Base-by-base conservation (phyloP, 2,888 invertebrate genomes). In the Nymphalis urticae region DNA sequence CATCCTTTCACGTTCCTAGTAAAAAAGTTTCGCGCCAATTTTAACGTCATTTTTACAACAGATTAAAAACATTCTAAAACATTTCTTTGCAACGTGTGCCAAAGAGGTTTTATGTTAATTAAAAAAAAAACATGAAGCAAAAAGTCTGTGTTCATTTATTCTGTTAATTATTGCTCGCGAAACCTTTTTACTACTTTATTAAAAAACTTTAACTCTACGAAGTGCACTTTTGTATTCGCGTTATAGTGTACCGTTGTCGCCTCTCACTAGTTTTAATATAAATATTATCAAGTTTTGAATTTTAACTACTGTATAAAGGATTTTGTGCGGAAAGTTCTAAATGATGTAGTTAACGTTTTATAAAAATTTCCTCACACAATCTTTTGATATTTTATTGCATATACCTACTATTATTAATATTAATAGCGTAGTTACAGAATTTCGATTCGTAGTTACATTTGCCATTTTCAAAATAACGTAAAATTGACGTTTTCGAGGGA, bases 401-500 rank as follows among this genome's bases (percentile, higher is more conserved):
- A 88, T 88, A 88, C 81, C 85, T 85, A 53, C 53, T 10, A 84
- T 80, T 68, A 84, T 84, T 86, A 83, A 82, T 85, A 84, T 84
- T 78, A 76, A 85, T 89, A 89, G 83, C 69, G 84, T 91, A 90
- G 88, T 84, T 75, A 82, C 86, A 88, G 83, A 88, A 88, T 86
- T 89, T 89, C 86, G 82, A 89, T 87, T 89, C 85, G 86, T 90
- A 90, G 90, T 86, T 86, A 86, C 85, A 89, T 88, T 90, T 83
- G 88, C 87, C 88, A 89, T 90, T 89, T 86, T 85, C 81, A 82
- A 82, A 42, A 42, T 42, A 42, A 79, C 85, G 85, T 85, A 82
- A 83, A 82, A 81, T 85, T 83, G 85, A 83, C 82, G 84, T 84
- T 86, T 85, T 82, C 73, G 75, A 74, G 80, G 81, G 83, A 82